Conservation (phyloP, 1,140 invertebrate species). For the Adoxophyes honmai region DNA sequence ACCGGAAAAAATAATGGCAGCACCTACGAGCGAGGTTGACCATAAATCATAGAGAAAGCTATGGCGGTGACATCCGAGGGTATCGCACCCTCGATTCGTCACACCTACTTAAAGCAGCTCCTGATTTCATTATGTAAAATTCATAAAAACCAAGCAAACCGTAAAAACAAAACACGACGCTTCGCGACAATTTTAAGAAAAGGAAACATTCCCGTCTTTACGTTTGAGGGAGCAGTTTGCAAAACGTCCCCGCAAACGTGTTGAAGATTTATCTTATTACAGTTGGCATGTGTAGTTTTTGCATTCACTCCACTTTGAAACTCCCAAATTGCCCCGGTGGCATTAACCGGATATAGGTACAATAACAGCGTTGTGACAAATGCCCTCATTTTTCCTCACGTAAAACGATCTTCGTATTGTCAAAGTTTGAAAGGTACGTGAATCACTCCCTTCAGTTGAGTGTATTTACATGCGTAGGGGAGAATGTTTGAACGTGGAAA, state of each 20-base stretch:
- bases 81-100: background rate
- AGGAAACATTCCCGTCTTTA: background rate
- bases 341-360: constrained; percentile 8
- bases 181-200: background rate
- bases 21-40: background rate
- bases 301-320: constrained; percentile 8
- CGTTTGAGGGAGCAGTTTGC: background rate
- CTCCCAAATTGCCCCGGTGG: background rate
- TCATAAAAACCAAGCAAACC: background rate
- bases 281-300: constrained; percentile 7
- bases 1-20: background rate
- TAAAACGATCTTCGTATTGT: constrained; percentile 13
- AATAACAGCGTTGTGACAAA: constrained; percentile 5
- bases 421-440: constrained; percentile 15
- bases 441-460: constrained; percentile 9
- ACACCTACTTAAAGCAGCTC: constrained; percentile 4
- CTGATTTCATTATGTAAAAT: constrained; percentile 4
- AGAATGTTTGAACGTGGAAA: background rate
- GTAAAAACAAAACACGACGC: background rate
- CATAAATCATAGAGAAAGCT: background rate
- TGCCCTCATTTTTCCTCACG: constrained; percentile 3
- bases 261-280: background rate
- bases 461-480: constrained; percentile 8
- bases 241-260: background rate
- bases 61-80: background rate